Conservation (phyloP, 2,888 invertebrate genomes). For the Lepidonotus clava region DNA sequence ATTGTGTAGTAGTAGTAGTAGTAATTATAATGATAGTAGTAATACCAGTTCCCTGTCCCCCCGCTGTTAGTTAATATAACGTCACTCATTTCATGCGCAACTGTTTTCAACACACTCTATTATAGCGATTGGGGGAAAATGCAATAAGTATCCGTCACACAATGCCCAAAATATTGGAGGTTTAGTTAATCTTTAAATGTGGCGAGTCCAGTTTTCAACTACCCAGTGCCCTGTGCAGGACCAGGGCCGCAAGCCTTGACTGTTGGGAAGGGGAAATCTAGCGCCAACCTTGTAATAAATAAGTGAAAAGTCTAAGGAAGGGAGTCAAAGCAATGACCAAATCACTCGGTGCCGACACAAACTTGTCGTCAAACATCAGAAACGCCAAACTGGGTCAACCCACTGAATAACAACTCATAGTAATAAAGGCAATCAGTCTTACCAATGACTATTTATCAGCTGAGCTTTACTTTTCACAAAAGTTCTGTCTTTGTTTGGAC, state of each 20-base stretch:
- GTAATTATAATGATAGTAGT: not conserved
- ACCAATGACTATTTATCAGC: slow-evolving; percentile 22
- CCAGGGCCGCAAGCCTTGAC: not conserved
- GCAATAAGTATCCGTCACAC: slow-evolving; percentile 1
- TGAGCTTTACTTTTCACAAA: not conserved
- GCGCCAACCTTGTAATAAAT: not conserved
- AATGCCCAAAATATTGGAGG: not conserved
- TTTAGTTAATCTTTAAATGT: not conserved
- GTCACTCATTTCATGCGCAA: slow-evolving; percentile 34
- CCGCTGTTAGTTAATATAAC: slow-evolving; percentile 19
- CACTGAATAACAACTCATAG: not conserved
- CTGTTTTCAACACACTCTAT: slow-evolving; percentile 31
- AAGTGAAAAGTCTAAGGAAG: not conserved
- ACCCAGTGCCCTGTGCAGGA: not conserved
- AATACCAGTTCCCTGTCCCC: not conserved
- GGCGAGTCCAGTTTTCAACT: not conserved
- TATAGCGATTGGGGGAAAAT: slow-evolving; percentile 31
- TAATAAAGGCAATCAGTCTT: too few relatives aligned
- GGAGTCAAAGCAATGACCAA: slow-evolving; percentile 22
- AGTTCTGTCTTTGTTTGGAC: too few relatives aligned
- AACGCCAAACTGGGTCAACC: slow-evolving; percentile 11
- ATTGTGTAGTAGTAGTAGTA: too few relatives aligned
- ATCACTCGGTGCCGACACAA: not conserved
- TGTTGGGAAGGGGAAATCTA: not conserved
- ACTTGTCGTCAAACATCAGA: not conserved